Percentiles rank a stretch among this genome's conserved stretches.
Conservation (phyloP, 1,140 invertebrate genomes). For the Phymorhynchus buccinoides region DNA sequence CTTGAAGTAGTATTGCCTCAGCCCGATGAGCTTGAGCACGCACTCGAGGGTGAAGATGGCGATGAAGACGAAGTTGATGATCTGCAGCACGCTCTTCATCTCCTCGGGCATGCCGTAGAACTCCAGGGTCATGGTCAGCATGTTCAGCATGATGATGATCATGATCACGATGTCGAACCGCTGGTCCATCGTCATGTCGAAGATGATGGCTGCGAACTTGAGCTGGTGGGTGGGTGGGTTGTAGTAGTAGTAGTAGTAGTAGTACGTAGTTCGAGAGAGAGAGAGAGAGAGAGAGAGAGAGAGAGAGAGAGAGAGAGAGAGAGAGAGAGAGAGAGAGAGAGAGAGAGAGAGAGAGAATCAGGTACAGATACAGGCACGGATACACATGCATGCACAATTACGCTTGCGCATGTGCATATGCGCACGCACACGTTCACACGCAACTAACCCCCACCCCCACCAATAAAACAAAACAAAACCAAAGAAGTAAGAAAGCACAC, state of each 20-base stretch:
- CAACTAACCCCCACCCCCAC: neutral
- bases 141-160: constrained; percentile 98
- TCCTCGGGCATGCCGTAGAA: constrained; percentile 90
- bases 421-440: neutral
- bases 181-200: constrained; percentile 97
- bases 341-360: neutral
- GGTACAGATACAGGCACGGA: neutral
- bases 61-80: constrained; percentile 97
- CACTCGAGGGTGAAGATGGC: constrained; percentile 98
- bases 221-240: constrained; percentile 81
- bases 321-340: neutral
- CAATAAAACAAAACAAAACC: no score
- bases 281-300: neutral
- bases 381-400: no score
- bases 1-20: constrained; percentile 98
- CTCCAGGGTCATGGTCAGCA: constrained; percentile 98
- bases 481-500: no score
- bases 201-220: constrained; percentile 94
- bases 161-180: constrained; percentile 99
- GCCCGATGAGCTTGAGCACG: constrained; percentile 96
- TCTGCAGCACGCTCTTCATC: constrained; percentile 86
- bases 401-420: no score
- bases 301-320: neutral
- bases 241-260: neutral
- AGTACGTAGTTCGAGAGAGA: neutral